A percentile compares a stretch with the other conserved stretches of the same genome.
phyloP scores from a whole-genome alignment of 92 coral and sea anemone species.

The Micromussa lordhowensis region DNA sequence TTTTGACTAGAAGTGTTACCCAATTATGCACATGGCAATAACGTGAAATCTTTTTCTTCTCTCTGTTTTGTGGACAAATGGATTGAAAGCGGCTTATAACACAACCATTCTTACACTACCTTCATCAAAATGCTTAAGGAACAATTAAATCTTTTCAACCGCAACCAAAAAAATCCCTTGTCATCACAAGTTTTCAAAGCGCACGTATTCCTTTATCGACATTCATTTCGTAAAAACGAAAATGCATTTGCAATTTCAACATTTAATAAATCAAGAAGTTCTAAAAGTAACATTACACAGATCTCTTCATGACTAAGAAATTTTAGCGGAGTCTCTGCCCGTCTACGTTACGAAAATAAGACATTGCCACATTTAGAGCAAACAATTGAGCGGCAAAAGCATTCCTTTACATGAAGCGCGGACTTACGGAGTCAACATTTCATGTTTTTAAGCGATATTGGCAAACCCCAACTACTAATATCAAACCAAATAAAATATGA shows the following conservation, averaged over 20 bases:
- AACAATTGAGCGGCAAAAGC: constrained; percentile 1
- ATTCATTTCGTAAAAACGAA: background rate
- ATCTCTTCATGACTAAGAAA: background rate
- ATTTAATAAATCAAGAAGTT: background rate
- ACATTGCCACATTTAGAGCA: constrained; percentile 3
- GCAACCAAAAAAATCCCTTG: background rate
- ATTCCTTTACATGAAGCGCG: constrained; percentile 46
- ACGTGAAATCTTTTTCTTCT: background rate
- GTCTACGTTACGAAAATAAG: background rate
- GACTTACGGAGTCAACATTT: background rate
- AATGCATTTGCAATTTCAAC: too few relatives aligned
- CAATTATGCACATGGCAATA: background rate
- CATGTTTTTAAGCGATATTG: constrained; percentile 16
- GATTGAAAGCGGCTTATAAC: constrained; percentile 11
- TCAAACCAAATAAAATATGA: constrained; percentile 29
- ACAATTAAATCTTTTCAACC: constrained; percentile 18
- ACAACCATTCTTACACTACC: background rate
- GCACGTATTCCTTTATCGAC: background rate
- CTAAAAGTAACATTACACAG: background rate
- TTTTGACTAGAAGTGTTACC: constrained; percentile 3
- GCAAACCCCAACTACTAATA: constrained; percentile 5
- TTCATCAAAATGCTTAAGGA: constrained; percentile 47
- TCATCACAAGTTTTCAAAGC: background rate
- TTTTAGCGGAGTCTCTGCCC: background rate
- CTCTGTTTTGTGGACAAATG: background rate